Evolutionary conservation across 2,797 vertebrate genomes (phyloP), one percentile per base, ranked within the genome.

Genomic region (Oreortyx pictus): DNA sequence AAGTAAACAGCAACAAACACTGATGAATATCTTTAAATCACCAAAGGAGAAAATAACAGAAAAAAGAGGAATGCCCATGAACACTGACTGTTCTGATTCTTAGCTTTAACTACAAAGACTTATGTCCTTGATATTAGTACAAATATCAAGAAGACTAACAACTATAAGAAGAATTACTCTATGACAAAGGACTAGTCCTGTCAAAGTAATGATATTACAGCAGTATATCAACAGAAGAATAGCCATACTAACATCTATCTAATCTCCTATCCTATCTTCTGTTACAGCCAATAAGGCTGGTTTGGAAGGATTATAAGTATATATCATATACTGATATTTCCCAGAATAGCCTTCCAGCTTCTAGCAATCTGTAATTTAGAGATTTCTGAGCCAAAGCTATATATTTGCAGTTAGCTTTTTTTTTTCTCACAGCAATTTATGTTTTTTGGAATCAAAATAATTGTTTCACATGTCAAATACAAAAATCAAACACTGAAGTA

Each of bases 171-270:
- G 57, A 89, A 95, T 78, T 93, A 49, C 68, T 37, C 54, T 61
- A 20, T 92, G 74, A 93, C 72, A 72, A 82, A 90, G 59, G 43
- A 65, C 72, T 56, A 37, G 64, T 41, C 61, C 78, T 93, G 86
- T 94, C 95, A 89, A 78, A 94, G 86, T 90, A 92, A 85, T 61
- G 72, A 94, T 96, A 95, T 95, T 92, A 60, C 75, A 87, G 84
- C 84, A 86, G 72, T 96, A 78, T 72, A 96, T 94, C 95, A 96
- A 80, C 46, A 82, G 83, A 88, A 86, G 65, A 93, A 89, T 27
- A 70, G 87, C 31, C 35, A 50, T 39, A 92, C 59, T 83, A 88
- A 87, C 89, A 75, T 60, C 79, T 81, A 3, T 87, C 76, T 86
- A 72, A 91, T 64, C 73, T 71, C 72, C 60, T 29, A 76, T 1